Percentiles rank a stretch among this genome's conserved stretches.
phyloP scores from a whole-genome alignment of 37 sponge, comb jelly and placozoan genomes.

The Eunapius fragilis region DNA sequence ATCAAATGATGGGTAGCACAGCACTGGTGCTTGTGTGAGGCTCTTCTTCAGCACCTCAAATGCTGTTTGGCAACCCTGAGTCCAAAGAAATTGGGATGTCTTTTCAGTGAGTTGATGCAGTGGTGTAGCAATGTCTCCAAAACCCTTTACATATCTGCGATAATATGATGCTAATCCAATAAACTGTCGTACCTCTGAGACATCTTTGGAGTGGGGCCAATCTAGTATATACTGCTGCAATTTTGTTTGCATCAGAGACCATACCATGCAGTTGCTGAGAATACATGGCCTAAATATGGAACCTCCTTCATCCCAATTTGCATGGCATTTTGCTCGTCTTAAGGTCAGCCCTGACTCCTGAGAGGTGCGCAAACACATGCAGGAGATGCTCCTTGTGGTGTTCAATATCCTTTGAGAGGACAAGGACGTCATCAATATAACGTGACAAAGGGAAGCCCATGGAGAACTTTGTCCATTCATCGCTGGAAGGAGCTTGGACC shows the following conservation, averaged over 20 bases:
- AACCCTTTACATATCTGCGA: conserved; percentile 43
- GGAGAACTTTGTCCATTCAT: conserved; percentile 55
- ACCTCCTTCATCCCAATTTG: conserved; percentile 42
- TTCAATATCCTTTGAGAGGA: conserved; percentile 19
- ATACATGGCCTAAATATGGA: conserved; percentile 54
- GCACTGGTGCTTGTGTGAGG: too few species aligned
- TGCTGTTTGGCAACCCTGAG: too few species aligned
- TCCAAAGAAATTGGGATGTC: conserved; percentile 20
- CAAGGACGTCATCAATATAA: conserved; percentile 57
- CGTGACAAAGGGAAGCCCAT: conserved; percentile 52
- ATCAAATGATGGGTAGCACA: too few species aligned
- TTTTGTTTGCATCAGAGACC: conserved; percentile 52
- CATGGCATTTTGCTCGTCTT: conserved; percentile 47
- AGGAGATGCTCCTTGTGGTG: conserved; percentile 4
- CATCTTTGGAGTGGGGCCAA: conserved; percentile 44
- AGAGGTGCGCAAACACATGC: conserved; percentile 54
- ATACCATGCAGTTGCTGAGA: conserved; percentile 55
- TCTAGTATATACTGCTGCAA: conserved; percentile 32
- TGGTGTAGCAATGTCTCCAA: conserved; percentile 62
- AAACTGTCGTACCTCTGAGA: conserved; percentile 33
- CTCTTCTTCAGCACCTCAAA: too few species aligned
- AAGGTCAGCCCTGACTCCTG: conserved; percentile 58
- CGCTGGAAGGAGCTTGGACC: conserved; percentile 68
- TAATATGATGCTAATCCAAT: conserved; percentile 66
- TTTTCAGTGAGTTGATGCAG: conserved; percentile 55